phyloP scores from a whole-genome alignment of 2,797 vertebrate genomes.

The Enteromius unitaeniatus region DNA sequence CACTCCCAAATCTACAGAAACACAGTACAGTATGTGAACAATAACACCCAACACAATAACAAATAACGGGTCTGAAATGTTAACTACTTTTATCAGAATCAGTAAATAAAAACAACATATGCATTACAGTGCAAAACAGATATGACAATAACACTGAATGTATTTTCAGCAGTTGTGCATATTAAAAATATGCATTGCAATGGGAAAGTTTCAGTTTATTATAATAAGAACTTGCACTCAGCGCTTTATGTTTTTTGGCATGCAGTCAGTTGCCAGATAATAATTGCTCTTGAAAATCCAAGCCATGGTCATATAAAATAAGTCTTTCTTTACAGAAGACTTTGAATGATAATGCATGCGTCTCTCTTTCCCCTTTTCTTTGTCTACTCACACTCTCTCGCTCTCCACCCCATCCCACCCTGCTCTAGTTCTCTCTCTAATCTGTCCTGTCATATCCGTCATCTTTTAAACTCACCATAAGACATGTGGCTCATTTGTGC shows the following conservation, averaged over 20 bases:
- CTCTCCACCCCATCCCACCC: conserved; percentile 3
- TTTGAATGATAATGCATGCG: conserved; percentile 12
- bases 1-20: conserved; percentile 25
- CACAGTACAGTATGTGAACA: conserved; percentile 13
- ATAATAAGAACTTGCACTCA: conserved; percentile 22
- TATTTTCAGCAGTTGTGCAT: conserved; percentile 1
- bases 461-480: conserved; percentile 40
- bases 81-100: not conserved
- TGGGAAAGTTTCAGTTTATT: conserved; percentile 1
- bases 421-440: conserved; percentile 25
- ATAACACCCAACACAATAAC: not conserved
- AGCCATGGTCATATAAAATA: conserved; percentile 13
- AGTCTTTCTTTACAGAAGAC: conserved; percentile 14
- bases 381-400: conserved; percentile 20
- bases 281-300: conserved; percentile 6
- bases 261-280: not conserved
- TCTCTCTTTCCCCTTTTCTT: conserved; percentile 28
- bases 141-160: not conserved
- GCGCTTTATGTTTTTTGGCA: conserved; percentile 26
- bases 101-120: not conserved
- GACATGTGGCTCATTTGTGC: conserved; percentile 1
- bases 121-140: not conserved
- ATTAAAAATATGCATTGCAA: not conserved
- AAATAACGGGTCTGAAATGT: not conserved
- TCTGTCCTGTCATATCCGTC: conserved; percentile 49